Conservation (phyloP, 2,888 invertebrate genomes). For the Nezara viridula region DNA sequence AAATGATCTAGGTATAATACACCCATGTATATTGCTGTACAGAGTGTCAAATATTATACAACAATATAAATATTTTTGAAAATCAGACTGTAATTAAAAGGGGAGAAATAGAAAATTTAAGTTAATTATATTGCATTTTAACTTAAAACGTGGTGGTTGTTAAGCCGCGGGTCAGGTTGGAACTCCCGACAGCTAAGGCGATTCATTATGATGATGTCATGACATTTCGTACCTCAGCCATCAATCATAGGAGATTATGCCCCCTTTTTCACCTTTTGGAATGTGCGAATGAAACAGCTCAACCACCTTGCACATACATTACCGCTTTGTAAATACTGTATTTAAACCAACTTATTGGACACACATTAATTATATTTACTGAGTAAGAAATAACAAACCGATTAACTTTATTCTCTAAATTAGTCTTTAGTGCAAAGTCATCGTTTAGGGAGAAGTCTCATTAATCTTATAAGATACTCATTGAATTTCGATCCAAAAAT, state of each 20-base stretch:
- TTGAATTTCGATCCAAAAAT: neutral
- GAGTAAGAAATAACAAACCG: neutral
- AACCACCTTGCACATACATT: neutral
- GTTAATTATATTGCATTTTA: no score
- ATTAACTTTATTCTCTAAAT: neutral
- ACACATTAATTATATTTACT: neutral
- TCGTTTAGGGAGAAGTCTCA: neutral
- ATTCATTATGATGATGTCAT: slow-evolving; percentile 34
- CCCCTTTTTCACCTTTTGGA: neutral
- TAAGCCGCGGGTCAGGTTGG: neutral
- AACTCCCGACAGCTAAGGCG: neutral
- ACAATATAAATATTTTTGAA: no score
- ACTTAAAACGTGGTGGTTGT: neutral
- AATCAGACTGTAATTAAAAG: no score
- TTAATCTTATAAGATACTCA: neutral
- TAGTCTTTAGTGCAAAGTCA: neutral
- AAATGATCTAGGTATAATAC: no score
- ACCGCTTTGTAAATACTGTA: neutral
- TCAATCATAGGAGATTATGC: slow-evolving; percentile 28
- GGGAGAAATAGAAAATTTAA: no score
- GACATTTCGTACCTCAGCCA: neutral
- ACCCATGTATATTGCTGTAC: no score
- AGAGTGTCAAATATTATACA: no score
- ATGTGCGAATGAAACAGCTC: neutral
- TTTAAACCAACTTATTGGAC: neutral